phyloP scores from a whole-genome alignment of 2,888 invertebrate genomes.

The Hypolimnas misippus region DNA sequence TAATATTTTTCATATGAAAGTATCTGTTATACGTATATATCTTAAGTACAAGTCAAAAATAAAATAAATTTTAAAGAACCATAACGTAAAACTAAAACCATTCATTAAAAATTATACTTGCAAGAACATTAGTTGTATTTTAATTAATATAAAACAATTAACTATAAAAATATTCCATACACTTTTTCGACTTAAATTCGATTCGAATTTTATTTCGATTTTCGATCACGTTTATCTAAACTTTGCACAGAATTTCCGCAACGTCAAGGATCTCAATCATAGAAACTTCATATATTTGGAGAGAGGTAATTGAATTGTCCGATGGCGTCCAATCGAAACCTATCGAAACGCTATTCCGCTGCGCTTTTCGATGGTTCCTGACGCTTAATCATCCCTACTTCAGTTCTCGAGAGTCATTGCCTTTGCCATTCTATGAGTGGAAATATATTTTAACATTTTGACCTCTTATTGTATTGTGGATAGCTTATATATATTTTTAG shows the following conservation, averaged over 20 bases:
- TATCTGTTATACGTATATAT: too few relatives aligned
- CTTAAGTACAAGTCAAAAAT: too few relatives aligned
- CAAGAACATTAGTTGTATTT: too few relatives aligned
- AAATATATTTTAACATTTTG: constrained; percentile 16
- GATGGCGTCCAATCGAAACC: constrained; percentile 32
- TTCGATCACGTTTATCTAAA: not conserved
- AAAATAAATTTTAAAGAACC: too few relatives aligned
- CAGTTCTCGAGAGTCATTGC: constrained; percentile 21
- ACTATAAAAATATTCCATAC: not conserved
- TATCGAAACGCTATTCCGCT: constrained; percentile 27
- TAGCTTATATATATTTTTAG: not conserved
- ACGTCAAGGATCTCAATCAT: not conserved
- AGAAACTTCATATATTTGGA: constrained; percentile 1
- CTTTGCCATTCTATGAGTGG: constrained; percentile 14
- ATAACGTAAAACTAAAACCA: too few relatives aligned
- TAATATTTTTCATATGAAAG: too few relatives aligned
- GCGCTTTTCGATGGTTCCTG: constrained; percentile 33
- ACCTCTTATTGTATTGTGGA: not conserved
- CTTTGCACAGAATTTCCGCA: not conserved
- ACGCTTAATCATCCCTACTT: constrained; percentile 24
- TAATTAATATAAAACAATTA: too few relatives aligned
- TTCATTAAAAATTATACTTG: too few relatives aligned
- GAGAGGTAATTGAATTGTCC: constrained; percentile 39
- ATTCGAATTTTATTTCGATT: not conserved
- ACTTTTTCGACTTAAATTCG: not conserved